A percentile compares a stretch with the other conserved stretches of the same genome.
phyloP scores from a whole-genome alignment of 2,113 vertebrate species.

The Cacatua alba region DNA sequence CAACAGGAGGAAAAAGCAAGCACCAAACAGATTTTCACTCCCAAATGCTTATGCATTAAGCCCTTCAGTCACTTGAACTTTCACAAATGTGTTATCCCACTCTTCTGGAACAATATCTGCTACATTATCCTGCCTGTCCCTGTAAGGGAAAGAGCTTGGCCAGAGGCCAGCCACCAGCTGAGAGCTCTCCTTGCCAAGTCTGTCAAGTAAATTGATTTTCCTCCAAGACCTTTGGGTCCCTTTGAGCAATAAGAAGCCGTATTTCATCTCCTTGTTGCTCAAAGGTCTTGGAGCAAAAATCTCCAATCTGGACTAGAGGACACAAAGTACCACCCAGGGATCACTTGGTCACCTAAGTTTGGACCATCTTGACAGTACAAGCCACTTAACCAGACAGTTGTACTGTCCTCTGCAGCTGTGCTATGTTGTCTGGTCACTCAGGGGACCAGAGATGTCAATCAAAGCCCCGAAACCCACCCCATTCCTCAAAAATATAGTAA shows the following conservation, averaged over 20 bases:
- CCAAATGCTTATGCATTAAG: background rate
- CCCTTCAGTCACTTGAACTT: background rate
- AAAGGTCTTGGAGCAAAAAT: background rate
- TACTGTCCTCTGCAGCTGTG: background rate
- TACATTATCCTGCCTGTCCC: constrained; percentile 26
- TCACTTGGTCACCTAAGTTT: background rate
- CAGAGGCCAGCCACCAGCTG: constrained; percentile 42
- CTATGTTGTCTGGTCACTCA: background rate
- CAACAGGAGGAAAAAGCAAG: background rate
- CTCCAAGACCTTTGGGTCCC: background rate
- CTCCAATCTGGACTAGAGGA: background rate
- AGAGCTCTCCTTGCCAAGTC: constrained; percentile 36
- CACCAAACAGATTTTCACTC: background rate
- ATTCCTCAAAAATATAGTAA: background rate
- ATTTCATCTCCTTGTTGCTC: background rate
- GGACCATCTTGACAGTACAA: background rate
- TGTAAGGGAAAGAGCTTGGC: background rate
- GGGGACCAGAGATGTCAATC: background rate
- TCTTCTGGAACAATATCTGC: constrained; percentile 10
- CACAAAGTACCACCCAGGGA: background rate
- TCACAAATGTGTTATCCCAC: background rate
- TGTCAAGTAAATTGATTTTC: constrained; percentile 55
- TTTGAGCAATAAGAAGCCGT: background rate
- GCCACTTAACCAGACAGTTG: background rate
- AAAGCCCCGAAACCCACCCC: background rate